A percentile compares a stretch with the other conserved stretches of the same genome.
Evolutionary conservation across 2,888 invertebrate genomes (phyloP).

Genomic region (Agonopterix alstromeriana): DNA sequence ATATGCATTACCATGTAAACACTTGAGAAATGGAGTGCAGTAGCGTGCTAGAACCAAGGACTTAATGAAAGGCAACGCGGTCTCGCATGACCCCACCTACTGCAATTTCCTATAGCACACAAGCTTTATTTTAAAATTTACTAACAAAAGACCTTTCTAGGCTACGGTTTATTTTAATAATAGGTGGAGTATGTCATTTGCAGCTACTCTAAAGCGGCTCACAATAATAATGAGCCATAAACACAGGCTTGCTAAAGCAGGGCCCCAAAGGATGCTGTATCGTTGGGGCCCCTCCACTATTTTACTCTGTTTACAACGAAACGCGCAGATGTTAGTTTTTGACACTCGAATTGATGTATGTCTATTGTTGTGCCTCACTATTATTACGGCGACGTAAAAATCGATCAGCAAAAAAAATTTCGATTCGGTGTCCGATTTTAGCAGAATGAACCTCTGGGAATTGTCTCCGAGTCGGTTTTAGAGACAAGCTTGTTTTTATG

Average conservation of each 20-base stretch:
- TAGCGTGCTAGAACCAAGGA: conserved; percentile 26
- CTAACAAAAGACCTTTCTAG: conserved; percentile 53
- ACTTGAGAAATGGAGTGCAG: conserved; percentile 28
- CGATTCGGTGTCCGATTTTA: conserved; percentile 52
- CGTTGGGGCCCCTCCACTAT: conserved; percentile 49
- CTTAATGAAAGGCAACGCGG: conserved; percentile 38
- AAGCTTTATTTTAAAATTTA: conserved; percentile 53
- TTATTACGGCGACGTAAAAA: conserved; percentile 63
- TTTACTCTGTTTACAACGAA: conserved; percentile 65
- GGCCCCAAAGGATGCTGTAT: conserved; percentile 54
- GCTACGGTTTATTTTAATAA: conserved; percentile 66
- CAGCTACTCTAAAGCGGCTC: conserved; percentile 64
- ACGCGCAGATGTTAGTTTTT: conserved; percentile 76
- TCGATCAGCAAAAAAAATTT: conserved; percentile 49
- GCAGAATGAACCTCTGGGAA: conserved; percentile 49
- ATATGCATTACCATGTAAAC: conserved; percentile 45
- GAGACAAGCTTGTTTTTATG: conserved; percentile 46
- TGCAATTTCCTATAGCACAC: conserved; percentile 34
- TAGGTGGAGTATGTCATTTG: conserved; percentile 67
- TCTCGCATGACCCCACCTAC: conserved; percentile 32
- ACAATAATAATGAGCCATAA: conserved; percentile 73
- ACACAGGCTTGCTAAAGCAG: conserved; percentile 58
- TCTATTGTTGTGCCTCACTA: conserved; percentile 56
- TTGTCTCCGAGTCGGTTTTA: conserved; percentile 45
- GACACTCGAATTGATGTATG: conserved; percentile 75